Evolutionary conservation across 2,888 invertebrate species (phyloP).

Genomic region (Torymus texanus): DNA sequence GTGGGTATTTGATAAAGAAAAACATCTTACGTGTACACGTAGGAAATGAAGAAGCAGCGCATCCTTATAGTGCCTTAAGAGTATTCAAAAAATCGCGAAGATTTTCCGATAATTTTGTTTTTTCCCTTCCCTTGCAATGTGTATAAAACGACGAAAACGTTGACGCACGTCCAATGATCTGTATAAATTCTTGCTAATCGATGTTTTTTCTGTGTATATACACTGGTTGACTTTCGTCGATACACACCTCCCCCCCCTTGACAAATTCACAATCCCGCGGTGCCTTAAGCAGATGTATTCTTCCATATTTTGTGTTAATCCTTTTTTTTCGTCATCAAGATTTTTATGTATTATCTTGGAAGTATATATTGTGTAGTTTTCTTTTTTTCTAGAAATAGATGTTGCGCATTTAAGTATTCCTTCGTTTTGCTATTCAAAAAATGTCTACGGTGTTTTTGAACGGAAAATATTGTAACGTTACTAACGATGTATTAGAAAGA

Average conservation of each 20-base stretch:
- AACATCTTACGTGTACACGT: not conserved
- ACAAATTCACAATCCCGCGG: conserved; percentile 4
- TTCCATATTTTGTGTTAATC: not conserved
- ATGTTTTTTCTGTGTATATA: conserved; percentile 57
- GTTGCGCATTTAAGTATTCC: conserved; percentile 25
- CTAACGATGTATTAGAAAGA: conserved; percentile 17
- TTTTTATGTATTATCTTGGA: conserved; percentile 43
- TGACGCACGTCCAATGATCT: conserved; percentile 52
- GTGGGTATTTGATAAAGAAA: conserved; percentile 5
- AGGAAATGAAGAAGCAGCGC: conserved; percentile 11
- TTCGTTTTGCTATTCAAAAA: conserved; percentile 8
- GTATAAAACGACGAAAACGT: conserved; percentile 53
- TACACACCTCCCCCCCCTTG: not conserved
- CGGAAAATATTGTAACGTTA: conserved; percentile 20
- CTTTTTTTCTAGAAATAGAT: conserved; percentile 28
- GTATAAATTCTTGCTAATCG: conserved; percentile 61
- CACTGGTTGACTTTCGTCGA: conserved; percentile 41
- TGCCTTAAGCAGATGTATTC: conserved; percentile 16
- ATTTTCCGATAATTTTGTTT: conserved; percentile 7
- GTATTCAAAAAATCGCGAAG: not conserved
- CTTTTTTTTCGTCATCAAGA: conserved; percentile 13
- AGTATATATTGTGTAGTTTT: conserved; percentile 18
- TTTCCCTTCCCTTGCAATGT: conserved; percentile 1
- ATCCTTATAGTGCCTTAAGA: conserved; percentile 19
- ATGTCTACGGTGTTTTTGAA: conserved; percentile 13